Percentiles rank a stretch among this genome's conserved stretches.
These are phyloP conservation scores for Panagrolaimus sp. DNA, from an alignment of 1,140 invertebrate species.

Conservation along the genomic window DNA sequence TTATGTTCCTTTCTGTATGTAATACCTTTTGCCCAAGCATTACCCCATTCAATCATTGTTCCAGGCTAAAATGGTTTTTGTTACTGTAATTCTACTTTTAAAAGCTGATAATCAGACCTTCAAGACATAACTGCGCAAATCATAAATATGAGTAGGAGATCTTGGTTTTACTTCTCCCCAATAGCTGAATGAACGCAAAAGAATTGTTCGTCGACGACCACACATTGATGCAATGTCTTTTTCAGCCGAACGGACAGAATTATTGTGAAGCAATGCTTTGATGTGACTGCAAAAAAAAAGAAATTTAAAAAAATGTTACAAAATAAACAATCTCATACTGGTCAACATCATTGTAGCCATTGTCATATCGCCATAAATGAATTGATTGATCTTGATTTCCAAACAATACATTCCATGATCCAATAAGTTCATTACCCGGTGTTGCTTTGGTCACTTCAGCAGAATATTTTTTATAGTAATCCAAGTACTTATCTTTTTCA, in stretches of 20 bases:
- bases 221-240: constrained; percentile 46
- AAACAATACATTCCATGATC: constrained; percentile 50
- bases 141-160: constrained; percentile 48
- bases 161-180: constrained; percentile 53
- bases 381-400: constrained; percentile 57
- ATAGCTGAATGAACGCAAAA: constrained; percentile 51
- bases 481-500: constrained; percentile 35
- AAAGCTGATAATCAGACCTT: constrained; percentile 42
- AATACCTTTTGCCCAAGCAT: constrained; percentile 57
- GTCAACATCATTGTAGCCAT: constrained; percentile 48
- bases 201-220: constrained; percentile 35
- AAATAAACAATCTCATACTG: constrained; percentile 13
- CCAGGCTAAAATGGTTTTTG: constrained; percentile 44
- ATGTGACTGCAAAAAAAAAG: constrained; percentile 26
- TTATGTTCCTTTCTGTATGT: constrained; percentile 55
- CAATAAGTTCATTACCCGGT: constrained; percentile 44
- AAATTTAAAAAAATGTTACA: constrained; percentile 14
- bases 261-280: constrained; percentile 19
- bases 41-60: constrained; percentile 58
- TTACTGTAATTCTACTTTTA: not conserved
- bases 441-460: constrained; percentile 25
- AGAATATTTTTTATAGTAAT: constrained; percentile 43
- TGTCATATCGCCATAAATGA: constrained; percentile 53
- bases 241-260: constrained; percentile 33
- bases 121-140: constrained; percentile 53